Base-by-base conservation (phyloP, 2,888 invertebrate genomes). In the Lasioglossum lativentre region DNA sequence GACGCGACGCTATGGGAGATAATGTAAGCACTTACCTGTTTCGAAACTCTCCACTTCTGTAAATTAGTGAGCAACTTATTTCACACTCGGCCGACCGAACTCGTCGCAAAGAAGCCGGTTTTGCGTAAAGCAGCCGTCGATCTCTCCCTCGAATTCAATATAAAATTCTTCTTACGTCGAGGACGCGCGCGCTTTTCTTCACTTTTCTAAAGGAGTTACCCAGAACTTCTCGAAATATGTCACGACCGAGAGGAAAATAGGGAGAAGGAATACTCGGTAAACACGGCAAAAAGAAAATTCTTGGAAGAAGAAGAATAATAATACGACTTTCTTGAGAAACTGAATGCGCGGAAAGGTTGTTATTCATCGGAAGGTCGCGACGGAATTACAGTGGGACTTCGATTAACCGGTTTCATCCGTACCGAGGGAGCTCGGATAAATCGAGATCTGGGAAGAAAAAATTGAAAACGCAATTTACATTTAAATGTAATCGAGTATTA, bases 11-110 rank as follows among this genome's bases (percentile, higher is more conserved):
- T 8, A 8, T 2, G 23, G 34, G 19, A 34, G 66, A 68, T 68
- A 45, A 42, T 42, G 23, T 42, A 42, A 56, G 42, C 75, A 66
- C 75, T 45, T 66, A 75, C 75, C 75, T 75, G 75, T 45, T 75
- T 42, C 16, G 27, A 19, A 59, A 66, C 66, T 34, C 66, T 66
- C 63, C 19, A n/a, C 4, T 6, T 2, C 66, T 16, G 14, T 27
- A 34, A 66, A 66, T 66, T 66, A 34, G 66, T 30, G 4, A 23
- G 34, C 34, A 66, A 34, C 66, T 34, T 66, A 66, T 34, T 66
- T 34, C 34, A 34, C 34, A 23, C 66, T 66, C 19, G 52, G 34
- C 10, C 10, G 66, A 2, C 0, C 19, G 3, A 23, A 3, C 4
- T 30, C 16, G 27, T 68, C 34, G 34, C 23, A 19, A 38, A 38